A percentile compares a stretch with the other conserved stretches of the same genome.
phyloP scores from a whole-genome alignment of 2,113 vertebrate species.

The Seriola dumerili region DNA sequence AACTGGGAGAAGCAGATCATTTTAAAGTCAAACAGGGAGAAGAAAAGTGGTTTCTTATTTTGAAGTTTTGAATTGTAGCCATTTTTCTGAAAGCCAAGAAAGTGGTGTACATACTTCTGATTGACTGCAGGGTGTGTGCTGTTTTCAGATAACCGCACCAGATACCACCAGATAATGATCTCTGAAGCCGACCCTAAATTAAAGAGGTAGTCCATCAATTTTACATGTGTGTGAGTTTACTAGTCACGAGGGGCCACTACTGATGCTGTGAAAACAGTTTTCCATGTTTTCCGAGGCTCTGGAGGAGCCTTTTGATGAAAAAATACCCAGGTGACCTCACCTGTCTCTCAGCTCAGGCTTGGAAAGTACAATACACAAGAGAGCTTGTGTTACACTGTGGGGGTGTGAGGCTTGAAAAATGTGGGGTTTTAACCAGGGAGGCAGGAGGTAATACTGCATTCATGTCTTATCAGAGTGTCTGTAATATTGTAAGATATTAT shows the following conservation, averaged over 20 bases:
- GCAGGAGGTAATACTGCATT: too few species aligned
- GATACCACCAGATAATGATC: neutral
- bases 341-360: too few species aligned
- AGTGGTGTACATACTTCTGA: neutral
- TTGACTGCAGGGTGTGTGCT: neutral
- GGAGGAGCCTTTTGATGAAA: neutral
- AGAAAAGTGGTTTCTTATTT: constrained; percentile 1
- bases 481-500: too few species aligned
- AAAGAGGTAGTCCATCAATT: neutral
- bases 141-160: neutral
- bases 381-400: too few species aligned
- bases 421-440: too few species aligned
- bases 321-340: neutral
- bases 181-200: neutral
- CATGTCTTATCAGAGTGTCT: too few species aligned
- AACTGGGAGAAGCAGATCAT: neutral
- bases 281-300: neutral
- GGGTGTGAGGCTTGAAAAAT: too few species aligned
- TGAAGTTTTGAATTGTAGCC: constrained; percentile 1
- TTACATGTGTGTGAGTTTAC: neutral
- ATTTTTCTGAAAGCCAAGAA: constrained; percentile 26
- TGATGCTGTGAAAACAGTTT: too few species aligned
- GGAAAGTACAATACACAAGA: too few species aligned
- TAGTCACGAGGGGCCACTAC: neutral
- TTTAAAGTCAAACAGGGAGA: neutral